Percentiles rank a stretch among this genome's conserved stretches.
These are phyloP conservation scores for Epirrhoe tristata DNA, from an alignment of 2,888 invertebrate species.

Conservation along the genomic window DNA sequence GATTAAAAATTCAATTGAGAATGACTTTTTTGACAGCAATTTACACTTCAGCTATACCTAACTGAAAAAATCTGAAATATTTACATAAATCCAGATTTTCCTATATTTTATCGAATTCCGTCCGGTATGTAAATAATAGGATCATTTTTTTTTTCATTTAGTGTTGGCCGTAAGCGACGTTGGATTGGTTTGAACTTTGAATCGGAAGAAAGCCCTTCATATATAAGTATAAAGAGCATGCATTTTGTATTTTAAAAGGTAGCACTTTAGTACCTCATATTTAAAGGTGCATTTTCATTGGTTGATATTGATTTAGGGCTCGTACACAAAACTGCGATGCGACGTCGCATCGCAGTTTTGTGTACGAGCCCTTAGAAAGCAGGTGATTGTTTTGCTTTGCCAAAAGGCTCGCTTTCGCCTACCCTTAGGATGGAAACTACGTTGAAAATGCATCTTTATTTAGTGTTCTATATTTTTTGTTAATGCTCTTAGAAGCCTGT, in stretches of 20 bases:
- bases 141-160: constrained; percentile 67
- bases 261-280: neutral
- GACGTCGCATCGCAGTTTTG: too few species aligned
- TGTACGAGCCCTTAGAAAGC: neutral
- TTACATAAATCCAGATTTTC: neutral
- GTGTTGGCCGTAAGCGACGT: constrained; percentile 73
- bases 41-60: too few species aligned
- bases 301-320: neutral
- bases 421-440: neutral
- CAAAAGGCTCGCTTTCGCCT: neutral
- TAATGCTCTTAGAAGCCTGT: neutral
- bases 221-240: constrained; percentile 23
- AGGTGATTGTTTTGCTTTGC: neutral
- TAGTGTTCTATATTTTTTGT: neutral
- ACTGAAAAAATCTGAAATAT: neutral
- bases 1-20: neutral
- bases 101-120: neutral
- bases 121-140: constrained; percentile 23
- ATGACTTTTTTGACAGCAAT: neutral
- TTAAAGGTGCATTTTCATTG: neutral
- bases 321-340: too few species aligned
- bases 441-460: neutral
- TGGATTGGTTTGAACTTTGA: constrained; percentile 26
- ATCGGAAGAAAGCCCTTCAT: constrained; percentile 32
- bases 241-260: neutral